Conservation (phyloP, 2,113 vertebrate genomes). For the Otis tarda region DNA sequence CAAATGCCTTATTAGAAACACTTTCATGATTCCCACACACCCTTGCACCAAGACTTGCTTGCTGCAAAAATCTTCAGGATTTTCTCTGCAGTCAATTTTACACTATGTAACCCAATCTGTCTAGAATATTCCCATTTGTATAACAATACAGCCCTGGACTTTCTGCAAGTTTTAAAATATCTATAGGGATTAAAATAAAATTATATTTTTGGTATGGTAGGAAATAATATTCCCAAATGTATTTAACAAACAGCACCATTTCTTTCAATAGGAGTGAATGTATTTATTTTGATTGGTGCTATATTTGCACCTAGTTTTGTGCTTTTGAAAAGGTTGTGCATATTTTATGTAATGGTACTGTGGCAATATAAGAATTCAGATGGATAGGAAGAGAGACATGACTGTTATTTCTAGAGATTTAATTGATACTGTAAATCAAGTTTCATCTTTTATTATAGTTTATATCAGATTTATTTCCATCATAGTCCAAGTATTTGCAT, state of each 20-base stretch:
- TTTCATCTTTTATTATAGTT: not conserved
- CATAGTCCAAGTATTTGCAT: not conserved
- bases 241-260: not conserved
- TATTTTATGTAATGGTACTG: not conserved
- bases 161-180: not conserved
- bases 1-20: constrained; percentile 61
- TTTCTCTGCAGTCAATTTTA: constrained; percentile 57
- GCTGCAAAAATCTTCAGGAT: constrained; percentile 40
- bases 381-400: not conserved
- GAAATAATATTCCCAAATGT: not conserved
- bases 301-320: not conserved
- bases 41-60: not conserved
- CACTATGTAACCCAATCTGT: constrained; percentile 36
- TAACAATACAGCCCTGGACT: not conserved
- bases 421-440: not conserved
- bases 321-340: not conserved
- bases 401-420: not conserved
- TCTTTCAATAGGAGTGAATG: not conserved
- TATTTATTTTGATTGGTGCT: not conserved
- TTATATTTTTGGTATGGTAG: not conserved
- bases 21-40: not conserved
- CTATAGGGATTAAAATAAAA: not conserved
- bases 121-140: constrained; percentile 18
- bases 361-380: not conserved
- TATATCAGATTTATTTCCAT: not conserved